Conservation (phyloP, 2,888 invertebrate genomes). For the Drosophila melanosoma region DNA sequence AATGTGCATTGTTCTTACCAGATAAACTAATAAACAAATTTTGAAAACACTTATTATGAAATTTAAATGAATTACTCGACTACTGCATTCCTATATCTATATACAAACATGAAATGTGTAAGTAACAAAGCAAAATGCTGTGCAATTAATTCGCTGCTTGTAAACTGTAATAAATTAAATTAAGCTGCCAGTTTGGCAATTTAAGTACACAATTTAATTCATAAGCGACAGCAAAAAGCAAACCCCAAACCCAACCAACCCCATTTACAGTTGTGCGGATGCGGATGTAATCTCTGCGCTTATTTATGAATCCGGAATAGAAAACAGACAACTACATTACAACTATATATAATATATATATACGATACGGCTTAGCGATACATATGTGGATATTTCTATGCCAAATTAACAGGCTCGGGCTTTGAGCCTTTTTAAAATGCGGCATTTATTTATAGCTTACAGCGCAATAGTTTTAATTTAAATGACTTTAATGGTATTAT, state of each 20-base stretch:
- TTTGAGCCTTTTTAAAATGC: slow-evolving; percentile 43
- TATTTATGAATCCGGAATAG: slow-evolving; percentile 56
- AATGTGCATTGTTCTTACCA: background rate
- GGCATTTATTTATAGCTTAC: slow-evolving; percentile 38
- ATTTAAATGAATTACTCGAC: slow-evolving; percentile 9
- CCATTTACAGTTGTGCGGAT: slow-evolving; percentile 6
- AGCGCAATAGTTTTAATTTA: slow-evolving; percentile 68
- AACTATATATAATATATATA: background rate
- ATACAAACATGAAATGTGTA: background rate
- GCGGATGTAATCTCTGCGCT: slow-evolving; percentile 40
- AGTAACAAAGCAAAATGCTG: slow-evolving; percentile 13
- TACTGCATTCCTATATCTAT: background rate
- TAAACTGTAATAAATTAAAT: slow-evolving; percentile 59
- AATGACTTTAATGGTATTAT: slow-evolving; percentile 43
- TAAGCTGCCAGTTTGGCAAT: slow-evolving; percentile 55
- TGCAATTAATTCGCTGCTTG: slow-evolving; percentile 51
- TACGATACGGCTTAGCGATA: slow-evolving; percentile 18
- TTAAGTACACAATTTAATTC: slow-evolving; percentile 42
- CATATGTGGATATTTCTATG: slow-evolving; percentile 8
- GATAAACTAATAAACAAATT: background rate
- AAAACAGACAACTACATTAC: slow-evolving; percentile 25
- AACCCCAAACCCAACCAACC: slow-evolving; percentile 20
- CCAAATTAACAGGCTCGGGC: slow-evolving; percentile 25
- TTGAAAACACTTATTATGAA: slow-evolving; percentile 1
- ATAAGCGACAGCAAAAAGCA: slow-evolving; percentile 14